These are phyloP conservation scores for Trachelus tabidus DNA, from an alignment of 2,888 invertebrate species.

Conservation along the genomic window DNA sequence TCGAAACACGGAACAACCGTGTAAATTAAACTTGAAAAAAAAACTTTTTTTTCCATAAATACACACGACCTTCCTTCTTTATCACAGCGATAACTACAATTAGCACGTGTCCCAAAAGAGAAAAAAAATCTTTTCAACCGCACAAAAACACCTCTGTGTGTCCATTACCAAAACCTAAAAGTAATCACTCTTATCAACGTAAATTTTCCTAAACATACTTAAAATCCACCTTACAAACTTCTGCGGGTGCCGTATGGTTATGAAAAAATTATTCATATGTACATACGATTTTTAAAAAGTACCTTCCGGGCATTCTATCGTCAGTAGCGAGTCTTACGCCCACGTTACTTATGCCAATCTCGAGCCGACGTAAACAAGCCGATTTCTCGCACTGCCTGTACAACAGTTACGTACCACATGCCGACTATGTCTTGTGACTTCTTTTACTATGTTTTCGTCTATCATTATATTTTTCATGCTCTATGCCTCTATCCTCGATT, in stretches of 20 bases:
- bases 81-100: not conserved
- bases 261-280: not conserved
- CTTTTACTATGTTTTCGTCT: not conserved
- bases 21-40: not conserved
- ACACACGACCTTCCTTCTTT: not conserved
- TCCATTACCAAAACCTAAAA: not conserved
- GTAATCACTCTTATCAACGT: not conserved
- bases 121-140: not conserved
- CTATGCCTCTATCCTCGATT: not conserved
- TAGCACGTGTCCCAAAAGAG: not conserved
- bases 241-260: not conserved
- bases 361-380: not conserved
- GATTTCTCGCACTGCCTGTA: not conserved
- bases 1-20: not conserved
- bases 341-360: not conserved
- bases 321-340: not conserved
- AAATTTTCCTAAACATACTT: not conserved
- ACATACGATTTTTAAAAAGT: not conserved
- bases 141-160: not conserved
- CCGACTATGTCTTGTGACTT: not conserved
- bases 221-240: not conserved
- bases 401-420: not conserved
- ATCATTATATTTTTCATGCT: not conserved
- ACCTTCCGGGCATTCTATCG: not conserved
- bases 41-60: not conserved